A percentile compares a stretch with the other conserved stretches of the same genome.
Evolutionary conservation across 2,888 invertebrate genomes (phyloP).

Genomic region (Odontocolon sp.): DNA sequence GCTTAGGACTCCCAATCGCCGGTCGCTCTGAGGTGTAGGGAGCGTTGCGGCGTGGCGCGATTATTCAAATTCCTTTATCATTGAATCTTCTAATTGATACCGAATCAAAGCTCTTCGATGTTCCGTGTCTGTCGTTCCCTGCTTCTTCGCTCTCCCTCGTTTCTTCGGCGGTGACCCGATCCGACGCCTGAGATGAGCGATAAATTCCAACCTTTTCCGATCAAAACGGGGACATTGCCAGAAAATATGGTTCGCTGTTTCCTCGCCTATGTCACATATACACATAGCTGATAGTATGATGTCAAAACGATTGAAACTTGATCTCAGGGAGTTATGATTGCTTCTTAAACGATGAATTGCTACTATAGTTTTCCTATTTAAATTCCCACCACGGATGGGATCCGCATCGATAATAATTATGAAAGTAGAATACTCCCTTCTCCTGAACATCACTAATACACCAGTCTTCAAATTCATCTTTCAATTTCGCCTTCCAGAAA

Average conservation of each 20-base stretch:
- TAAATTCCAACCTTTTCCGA: not conserved
- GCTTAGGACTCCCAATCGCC: too few species aligned
- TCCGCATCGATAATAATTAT: not conserved
- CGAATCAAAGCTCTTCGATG: too few species aligned
- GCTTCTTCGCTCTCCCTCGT: too few species aligned
- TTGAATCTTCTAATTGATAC: too few species aligned
- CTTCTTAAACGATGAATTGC: conserved; percentile 26
- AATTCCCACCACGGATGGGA: conserved; percentile 9
- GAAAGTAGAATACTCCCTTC: conserved; percentile 2
- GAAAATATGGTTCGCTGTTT: conserved; percentile 39
- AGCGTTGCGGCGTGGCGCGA: too few species aligned
- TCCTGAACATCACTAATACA: not conserved
- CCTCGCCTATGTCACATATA: conserved; percentile 12
- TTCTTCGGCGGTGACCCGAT: too few species aligned
- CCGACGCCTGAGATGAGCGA: too few species aligned
- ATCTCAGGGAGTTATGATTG: conserved; percentile 12
- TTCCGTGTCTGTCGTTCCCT: too few species aligned
- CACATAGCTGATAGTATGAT: conserved; percentile 19
- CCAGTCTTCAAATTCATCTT: conserved; percentile 10
- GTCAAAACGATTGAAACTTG: conserved; percentile 27
- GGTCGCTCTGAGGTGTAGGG: too few species aligned
- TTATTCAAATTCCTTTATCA: too few species aligned
- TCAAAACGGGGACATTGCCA: conserved; percentile 31
- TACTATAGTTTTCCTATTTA: conserved; percentile 19
- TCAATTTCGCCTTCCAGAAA: not conserved